phyloP scores from a whole-genome alignment of 2,888 invertebrate species.

The Sarcophaga variegata region DNA sequence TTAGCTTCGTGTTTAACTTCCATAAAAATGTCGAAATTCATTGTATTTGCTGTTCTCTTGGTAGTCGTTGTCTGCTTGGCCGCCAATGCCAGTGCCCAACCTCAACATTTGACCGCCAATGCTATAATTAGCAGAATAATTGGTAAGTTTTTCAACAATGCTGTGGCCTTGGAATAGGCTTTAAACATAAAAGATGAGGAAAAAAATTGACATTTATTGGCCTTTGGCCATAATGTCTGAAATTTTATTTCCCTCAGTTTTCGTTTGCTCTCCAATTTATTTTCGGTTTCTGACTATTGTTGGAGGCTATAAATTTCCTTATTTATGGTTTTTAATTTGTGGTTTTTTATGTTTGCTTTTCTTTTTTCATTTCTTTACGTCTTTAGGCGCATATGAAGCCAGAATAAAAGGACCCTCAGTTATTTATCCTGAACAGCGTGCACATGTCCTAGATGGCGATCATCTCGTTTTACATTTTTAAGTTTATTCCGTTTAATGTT shows the following conservation, averaged over 20 bases:
- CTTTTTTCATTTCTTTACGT: not conserved
- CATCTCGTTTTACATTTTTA: constrained; percentile 44
- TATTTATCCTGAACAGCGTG: constrained; percentile 50
- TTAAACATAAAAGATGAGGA: not conserved
- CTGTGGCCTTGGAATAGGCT: not conserved
- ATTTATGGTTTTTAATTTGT: not conserved
- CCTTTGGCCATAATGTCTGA: not conserved
- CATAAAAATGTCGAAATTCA: constrained; percentile 40
- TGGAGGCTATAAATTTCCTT: not conserved
- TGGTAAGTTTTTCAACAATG: constrained; percentile 32
- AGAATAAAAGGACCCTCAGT: constrained; percentile 46
- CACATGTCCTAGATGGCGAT: constrained; percentile 48
- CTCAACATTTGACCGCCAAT: constrained; percentile 37
- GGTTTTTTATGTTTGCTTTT: not conserved
- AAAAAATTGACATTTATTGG: not conserved
- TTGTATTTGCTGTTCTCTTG: constrained; percentile 36
- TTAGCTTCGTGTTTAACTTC: not conserved
- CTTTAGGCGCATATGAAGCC: constrained; percentile 53
- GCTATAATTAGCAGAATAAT: constrained; percentile 44
- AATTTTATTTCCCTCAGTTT: not conserved
- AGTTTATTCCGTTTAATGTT: constrained; percentile 7
- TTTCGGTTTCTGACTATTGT: no score
- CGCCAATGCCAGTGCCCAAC: constrained; percentile 1
- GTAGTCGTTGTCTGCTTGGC: constrained; percentile 19
- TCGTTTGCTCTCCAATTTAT: not conserved